These are phyloP conservation scores for Lepidocolaptes lacrymiger DNA, from an alignment of 2,797 vertebrate species.

Conservation along the genomic window DNA sequence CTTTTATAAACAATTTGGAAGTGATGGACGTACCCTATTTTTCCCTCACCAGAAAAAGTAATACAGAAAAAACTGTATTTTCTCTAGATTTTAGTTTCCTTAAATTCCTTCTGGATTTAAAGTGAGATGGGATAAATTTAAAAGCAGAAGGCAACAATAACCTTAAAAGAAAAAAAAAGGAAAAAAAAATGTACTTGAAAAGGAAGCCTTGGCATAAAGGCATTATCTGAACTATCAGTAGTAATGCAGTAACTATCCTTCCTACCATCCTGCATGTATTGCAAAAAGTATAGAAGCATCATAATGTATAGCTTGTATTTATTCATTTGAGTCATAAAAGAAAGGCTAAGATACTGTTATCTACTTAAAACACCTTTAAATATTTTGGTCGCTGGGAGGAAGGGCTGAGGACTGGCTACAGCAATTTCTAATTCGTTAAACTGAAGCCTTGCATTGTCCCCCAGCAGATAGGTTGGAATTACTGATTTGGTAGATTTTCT, in stretches of 20 bases:
- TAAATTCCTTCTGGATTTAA: not conserved
- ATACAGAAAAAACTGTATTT: not conserved
- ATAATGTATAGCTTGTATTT: conserved; percentile 18
- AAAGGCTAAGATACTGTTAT: conserved; percentile 57
- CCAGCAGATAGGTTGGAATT: conserved; percentile 47
- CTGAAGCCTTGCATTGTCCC: conserved; percentile 19
- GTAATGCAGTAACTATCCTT: conserved; percentile 1
- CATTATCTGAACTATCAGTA: conserved; percentile 20
- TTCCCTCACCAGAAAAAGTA: not conserved
- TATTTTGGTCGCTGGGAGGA: conserved; percentile 49
- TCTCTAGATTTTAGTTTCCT: not conserved
- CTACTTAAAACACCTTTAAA: conserved; percentile 64
- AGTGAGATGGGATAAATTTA: not conserved
- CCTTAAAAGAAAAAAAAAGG: not conserved
- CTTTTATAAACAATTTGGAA: not conserved
- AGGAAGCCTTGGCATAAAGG: conserved; percentile 6
- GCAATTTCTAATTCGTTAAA: conserved; percentile 48
- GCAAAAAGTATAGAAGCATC: not conserved
- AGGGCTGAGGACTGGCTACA: not conserved
- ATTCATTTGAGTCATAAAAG: conserved; percentile 34
- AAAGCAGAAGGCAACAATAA: not conserved
- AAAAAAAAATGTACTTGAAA: not conserved
- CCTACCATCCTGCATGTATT: not conserved
- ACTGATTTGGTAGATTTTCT: conserved; percentile 68
- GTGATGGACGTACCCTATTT: not conserved